Base-by-base conservation (phyloP, 2,888 invertebrate genomes). In the Rhaphigaster nebulosa region DNA sequence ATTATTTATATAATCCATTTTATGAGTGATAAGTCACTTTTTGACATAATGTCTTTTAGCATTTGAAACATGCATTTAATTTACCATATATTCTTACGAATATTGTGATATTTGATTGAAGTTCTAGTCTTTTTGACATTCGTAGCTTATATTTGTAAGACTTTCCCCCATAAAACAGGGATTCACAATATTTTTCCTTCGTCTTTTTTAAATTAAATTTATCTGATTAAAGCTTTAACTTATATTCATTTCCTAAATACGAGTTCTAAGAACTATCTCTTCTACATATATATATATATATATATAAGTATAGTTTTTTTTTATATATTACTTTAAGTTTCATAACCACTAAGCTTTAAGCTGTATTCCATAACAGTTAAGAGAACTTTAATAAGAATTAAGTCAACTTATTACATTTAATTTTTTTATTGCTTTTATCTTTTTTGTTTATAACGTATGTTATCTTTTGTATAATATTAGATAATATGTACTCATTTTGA, bases 111-210 rank as follows among this genome's bases (percentile, higher is more conserved):
- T 88, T 76, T 76, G 38, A 90, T 87, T 91, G 84, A 88, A 54
- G 88, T 70, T 91, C 91, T 91, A 91, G 91, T 91, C 91, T 26
- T 70, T 80, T 87, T 80, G 91, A 91, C 91, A 76, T 90, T 87
- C 38, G 34, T 88, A 88, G 88, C 38, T 88, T 60, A 88, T 88
- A 88, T 54, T 88, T 56, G 41, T 88, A 88, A 88, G 88, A 88
- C 88, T 88, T 45, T 50, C 60, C 41, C 88, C 88, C 29, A 54
- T 54, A 26, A 88, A 84, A n/a, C 45, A 45, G 84, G 84, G 84
- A 84, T 84, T 41, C 26, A 50, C 34, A 84, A 45, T 84, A n/a
- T 84, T 84, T 45, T 84, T 41, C 80, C 80, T 41, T 41, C 23
- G 8, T 80, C 12, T 45, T 41, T 84, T 50, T 3, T 80, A n/a